These are phyloP conservation scores for Triplophysa bombifrons DNA, from an alignment of 2,797 vertebrate species.

Conservation along the genomic window DNA sequence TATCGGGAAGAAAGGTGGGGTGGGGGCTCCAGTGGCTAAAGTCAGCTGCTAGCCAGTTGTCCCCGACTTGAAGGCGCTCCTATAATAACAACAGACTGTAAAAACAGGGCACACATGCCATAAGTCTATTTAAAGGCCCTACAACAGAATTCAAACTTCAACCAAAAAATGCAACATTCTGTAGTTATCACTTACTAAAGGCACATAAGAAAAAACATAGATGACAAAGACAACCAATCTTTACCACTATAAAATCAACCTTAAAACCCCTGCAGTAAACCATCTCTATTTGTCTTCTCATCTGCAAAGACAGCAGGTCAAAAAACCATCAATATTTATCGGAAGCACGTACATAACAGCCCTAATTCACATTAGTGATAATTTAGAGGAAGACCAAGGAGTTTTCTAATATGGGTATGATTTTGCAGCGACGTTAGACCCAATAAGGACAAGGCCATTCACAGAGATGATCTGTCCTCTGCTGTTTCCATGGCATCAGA, in stretches of 20 bases:
- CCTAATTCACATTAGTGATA: not conserved
- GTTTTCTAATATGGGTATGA: not conserved
- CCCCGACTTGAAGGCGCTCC: conserved; percentile 32
- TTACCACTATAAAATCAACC: not conserved
- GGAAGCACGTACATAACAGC: not conserved
- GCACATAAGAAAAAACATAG: not conserved
- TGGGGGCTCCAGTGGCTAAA: conserved; percentile 23
- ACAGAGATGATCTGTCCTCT: not conserved
- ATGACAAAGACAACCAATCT: not conserved
- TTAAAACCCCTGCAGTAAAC: not conserved
- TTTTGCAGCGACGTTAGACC: not conserved
- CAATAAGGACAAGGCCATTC: not conserved
- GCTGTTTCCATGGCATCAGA: conserved; percentile 12
- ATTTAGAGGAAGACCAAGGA: not conserved
- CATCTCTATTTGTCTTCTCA: not conserved
- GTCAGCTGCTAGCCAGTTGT: conserved; percentile 51
- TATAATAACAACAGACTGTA: conserved; percentile 39
- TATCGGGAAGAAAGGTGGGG: not conserved
- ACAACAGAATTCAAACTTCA: conserved; percentile 50
- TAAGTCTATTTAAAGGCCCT: conserved; percentile 56
- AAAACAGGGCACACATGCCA: conserved; percentile 46
- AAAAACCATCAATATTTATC: not conserved
- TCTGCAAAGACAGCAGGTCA: not conserved
- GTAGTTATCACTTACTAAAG: not conserved
- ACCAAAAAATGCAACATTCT: conserved; percentile 5